These are phyloP conservation scores for Todus mexicanus DNA, from an alignment of 2,797 vertebrate genomes.

Conservation along the genomic window DNA sequence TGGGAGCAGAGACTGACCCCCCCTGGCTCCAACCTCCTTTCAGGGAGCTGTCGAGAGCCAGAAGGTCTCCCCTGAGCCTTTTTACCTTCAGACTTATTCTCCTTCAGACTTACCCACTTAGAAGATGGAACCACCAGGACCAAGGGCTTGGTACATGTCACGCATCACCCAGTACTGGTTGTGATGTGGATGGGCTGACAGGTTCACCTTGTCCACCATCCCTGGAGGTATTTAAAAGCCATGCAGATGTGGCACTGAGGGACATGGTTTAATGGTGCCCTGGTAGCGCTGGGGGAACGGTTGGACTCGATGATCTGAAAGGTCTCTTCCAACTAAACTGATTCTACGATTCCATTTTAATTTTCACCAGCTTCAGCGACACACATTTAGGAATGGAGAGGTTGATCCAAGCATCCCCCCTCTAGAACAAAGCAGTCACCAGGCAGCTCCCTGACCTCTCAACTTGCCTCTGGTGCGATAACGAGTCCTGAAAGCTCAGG, in stretches of 20 bases:
- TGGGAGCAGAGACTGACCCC: no score
- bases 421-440: neutral
- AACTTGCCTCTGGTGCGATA: neutral
- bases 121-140: neutral
- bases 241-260: neutral
- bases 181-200: accelerated
- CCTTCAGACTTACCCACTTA: neutral
- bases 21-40: no score
- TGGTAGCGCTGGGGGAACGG: neutral
- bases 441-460: neutral
- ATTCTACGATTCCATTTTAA: neutral
- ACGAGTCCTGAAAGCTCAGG: neutral
- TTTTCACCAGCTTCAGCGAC: neutral
- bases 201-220: neutral
- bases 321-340: neutral
- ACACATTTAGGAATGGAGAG: neutral
- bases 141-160: neutral
- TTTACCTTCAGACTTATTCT: neutral
- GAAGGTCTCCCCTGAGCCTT: no score
- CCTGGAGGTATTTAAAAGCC: neutral
- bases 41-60: no score
- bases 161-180: neutral
- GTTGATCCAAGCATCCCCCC: neutral
- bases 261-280: neutral
- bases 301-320: neutral